Conservation (phyloP, 1,140 invertebrate species). For the Anastrepha obliqua region DNA sequence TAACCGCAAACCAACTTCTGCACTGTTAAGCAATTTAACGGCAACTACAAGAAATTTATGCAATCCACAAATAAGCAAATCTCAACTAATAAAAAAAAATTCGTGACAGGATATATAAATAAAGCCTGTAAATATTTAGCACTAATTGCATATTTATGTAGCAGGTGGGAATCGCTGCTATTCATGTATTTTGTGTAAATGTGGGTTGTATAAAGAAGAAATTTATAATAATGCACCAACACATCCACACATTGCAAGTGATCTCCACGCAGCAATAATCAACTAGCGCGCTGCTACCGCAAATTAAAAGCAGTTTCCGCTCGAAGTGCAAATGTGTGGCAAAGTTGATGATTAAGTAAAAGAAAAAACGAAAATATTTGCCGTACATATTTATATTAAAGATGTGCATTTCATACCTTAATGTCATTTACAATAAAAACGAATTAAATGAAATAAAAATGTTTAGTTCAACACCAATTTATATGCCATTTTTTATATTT, state of each 20-base stretch:
- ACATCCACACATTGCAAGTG: not conserved
- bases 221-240: not conserved
- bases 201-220: not conserved
- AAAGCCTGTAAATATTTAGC: constrained; percentile 30
- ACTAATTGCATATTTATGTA: constrained; percentile 48
- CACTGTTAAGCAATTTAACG: not conserved
- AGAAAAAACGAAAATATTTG: not conserved
- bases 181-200: not conserved
- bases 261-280: not conserved
- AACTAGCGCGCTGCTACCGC: not conserved
- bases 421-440: not conserved
- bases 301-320: constrained; percentile 39
- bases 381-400: not conserved
- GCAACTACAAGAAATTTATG: not conserved
- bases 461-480: too few species aligned
- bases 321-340: constrained; percentile 14
- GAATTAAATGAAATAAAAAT: not conserved
- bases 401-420: not conserved
- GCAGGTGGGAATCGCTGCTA: not conserved
- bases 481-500: too few species aligned
- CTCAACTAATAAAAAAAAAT: constrained; percentile 2
- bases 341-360: constrained; percentile 6
- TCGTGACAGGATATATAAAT: constrained; percentile 8
- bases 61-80: not conserved
- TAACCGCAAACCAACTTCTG: not conserved